A percentile compares a stretch with the other conserved stretches of the same genome.
Evolutionary conservation across 2,797 vertebrate genomes (phyloP).

Genomic region (Pteropus rufus): DNA sequence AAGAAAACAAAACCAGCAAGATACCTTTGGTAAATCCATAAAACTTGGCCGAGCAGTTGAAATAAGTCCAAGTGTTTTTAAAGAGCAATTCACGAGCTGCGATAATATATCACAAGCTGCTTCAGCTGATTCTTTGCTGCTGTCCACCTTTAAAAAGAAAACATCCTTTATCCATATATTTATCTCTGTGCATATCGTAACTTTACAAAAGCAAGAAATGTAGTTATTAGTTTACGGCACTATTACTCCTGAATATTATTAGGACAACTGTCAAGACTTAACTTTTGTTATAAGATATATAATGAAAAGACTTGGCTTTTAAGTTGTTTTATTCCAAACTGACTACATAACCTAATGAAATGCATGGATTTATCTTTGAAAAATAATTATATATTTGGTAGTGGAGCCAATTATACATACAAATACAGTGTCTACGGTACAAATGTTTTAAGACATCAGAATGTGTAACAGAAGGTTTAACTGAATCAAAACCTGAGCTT

Average conservation of each 20-base stretch:
- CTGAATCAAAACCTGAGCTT: background rate
- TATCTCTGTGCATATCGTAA: background rate
- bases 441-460: background rate
- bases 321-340: slow-evolving; percentile 15
- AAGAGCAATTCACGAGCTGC: slow-evolving; percentile 97
- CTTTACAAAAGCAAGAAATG: slow-evolving; percentile 13
- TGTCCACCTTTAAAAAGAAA: slow-evolving; percentile 92
- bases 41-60: slow-evolving; percentile 98
- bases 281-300: background rate
- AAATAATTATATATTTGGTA: slow-evolving; percentile 40
- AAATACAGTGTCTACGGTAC: background rate
- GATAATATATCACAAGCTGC: slow-evolving; percentile 98
- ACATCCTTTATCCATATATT: background rate
- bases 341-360: background rate
- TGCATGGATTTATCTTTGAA: slow-evolving; percentile 24
- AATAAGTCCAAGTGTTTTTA: slow-evolving; percentile 98
- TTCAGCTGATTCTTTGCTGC: slow-evolving; percentile 98
- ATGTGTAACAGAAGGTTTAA: background rate
- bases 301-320: background rate
- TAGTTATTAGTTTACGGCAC: background rate
- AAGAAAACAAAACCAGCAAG: slow-evolving; percentile 34
- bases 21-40: slow-evolving; percentile 99
- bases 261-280: background rate
- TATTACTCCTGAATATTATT: background rate
- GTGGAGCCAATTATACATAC: background rate